Percentiles rank a stretch among this genome's conserved stretches.
These are phyloP conservation scores for Pseudomyrmex cubaensis DNA, from an alignment of 1,140 invertebrate species.

Conservation along the genomic window DNA sequence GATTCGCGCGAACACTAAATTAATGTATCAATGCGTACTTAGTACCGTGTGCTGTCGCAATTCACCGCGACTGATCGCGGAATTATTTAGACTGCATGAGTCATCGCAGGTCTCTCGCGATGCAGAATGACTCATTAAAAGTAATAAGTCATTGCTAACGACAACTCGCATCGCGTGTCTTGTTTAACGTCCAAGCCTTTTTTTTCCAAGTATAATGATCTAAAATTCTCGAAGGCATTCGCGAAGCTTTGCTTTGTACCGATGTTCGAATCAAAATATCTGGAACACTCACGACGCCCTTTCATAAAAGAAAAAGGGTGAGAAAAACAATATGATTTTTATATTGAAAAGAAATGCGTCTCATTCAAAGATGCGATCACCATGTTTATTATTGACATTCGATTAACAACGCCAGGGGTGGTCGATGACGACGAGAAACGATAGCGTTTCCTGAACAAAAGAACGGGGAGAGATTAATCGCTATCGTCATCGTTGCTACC, in stretches of 20 bases:
- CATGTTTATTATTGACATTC: conserved; percentile 52
- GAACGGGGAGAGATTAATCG: conserved; percentile 23
- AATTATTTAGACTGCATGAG: conserved; percentile 19
- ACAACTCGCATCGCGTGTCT: conserved; percentile 1
- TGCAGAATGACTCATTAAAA: conserved; percentile 29
- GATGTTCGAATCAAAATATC: not conserved
- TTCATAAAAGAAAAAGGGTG: not conserved
- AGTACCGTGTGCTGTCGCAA: not conserved
- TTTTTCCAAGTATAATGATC: conserved; percentile 39
- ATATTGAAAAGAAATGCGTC: not conserved
- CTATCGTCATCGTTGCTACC: not conserved
- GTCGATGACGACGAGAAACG: conserved; percentile 37
- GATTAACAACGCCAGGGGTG: conserved; percentile 49
- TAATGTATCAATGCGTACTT: too few species aligned
- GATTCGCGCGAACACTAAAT: too few species aligned
- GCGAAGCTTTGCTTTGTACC: not conserved
- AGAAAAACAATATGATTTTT: conserved; percentile 13
- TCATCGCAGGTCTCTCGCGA: not conserved
- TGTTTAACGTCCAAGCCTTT: conserved; percentile 24
- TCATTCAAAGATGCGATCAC: conserved; percentile 8
- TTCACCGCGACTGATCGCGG: not conserved
- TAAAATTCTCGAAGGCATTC: not conserved
- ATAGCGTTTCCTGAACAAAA: conserved; percentile 54
- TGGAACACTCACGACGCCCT: not conserved
- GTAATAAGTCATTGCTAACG: conserved; percentile 28